Evolutionary conservation across 2,888 invertebrate genomes (phyloP), one percentile per base, ranked within the genome.

Genomic region (Nysson spinosus): DNA sequence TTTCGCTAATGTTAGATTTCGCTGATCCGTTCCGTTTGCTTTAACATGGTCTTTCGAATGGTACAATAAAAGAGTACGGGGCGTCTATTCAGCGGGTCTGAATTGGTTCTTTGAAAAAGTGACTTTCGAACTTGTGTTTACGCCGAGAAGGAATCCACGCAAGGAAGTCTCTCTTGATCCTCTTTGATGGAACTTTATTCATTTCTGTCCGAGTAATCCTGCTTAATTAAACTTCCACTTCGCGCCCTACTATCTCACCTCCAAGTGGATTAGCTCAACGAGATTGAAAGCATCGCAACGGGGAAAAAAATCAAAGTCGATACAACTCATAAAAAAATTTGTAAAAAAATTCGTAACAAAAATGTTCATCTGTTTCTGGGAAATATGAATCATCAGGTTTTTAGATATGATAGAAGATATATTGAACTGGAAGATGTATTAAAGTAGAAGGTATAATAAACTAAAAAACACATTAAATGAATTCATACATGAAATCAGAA

Each of bases 131-230:
- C 51, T 44, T 42, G 17, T 35, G 46, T 52, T 64, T 52, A 37
- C 30, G 19, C 22, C 40, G n/a, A 26, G 30, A 49, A 16, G 43
- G 17, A 16, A 12, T 39, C 44, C 9, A 19, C 42, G 19, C 17
- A 20, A 11, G 11, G 34, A 22, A 11, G 26, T 11, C 51, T 46
- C 26, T 32, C 43, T 34, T 7, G 49, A 56, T 46, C 58, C 63
- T 52, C 69, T 75, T 73, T 70, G 64, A 67, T 46, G 64, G 70
- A 79, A 79, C 76, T 79, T 77, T 76, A 72, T 72, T 76, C 75
- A 67, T 60, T 66, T 63, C 69, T 55, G 54, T 50, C 52, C 44
- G 60, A 63, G 67, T 75, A 70, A 77, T 76, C 69, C 71, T 61
- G 65, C 60, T 75, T 77, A 72, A 77, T 79, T 77, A 75, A 79